Base-by-base conservation (phyloP, 1,140 invertebrate genomes). In the Delia radicum region DNA sequence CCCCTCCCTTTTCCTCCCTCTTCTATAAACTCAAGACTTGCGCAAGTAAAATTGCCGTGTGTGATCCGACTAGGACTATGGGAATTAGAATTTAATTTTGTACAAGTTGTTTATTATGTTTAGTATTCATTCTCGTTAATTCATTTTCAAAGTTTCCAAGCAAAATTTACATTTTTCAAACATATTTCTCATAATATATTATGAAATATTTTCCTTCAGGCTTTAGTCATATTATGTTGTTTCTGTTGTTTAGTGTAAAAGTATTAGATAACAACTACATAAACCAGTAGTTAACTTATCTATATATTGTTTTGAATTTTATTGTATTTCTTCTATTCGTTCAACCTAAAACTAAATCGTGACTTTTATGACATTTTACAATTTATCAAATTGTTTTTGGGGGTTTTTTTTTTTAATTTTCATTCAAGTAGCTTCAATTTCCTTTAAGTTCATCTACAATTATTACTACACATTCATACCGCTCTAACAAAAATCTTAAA, bases 311-410 rank as follows among this genome's bases (percentile, higher is more conserved):
- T 55, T n/a, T n/a, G n/a, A n/a, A n/a, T n/a, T n/a, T n/a, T n/a
- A n/a, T n/a, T n/a, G n/a, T n/a, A n/a, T n/a, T n/a, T 63, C 12
- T 15, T 55, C 24, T 55, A 18, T 55, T 55, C 5, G 48, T 2
- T 24, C 18, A 48, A 55, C 72, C 72, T 61, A 46, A 55, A 48
- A 73, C 33, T n/a, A 73, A 73, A 73, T 73, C 72, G 72, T 73
- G 72, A 73, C 72, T 73, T 73, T 73, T 73, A 61, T 73, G 72
- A 73, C 72, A 67, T 75, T 74, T 71, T 71, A 28, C 74, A 31
- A 69, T 33, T 69, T 69, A 37, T 69, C 65, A 37, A 33, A 31
- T 18, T 27, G 73, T 55, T n/a, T n/a, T n/a, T 48, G 12, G 48
- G 48, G 48, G 28, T 72, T 75, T 33, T 72, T 75, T 72, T 77